Evolutionary conservation across 64 coral and sea anemone species (phyloP).

Genomic region (Actinia tenebrosa): DNA sequence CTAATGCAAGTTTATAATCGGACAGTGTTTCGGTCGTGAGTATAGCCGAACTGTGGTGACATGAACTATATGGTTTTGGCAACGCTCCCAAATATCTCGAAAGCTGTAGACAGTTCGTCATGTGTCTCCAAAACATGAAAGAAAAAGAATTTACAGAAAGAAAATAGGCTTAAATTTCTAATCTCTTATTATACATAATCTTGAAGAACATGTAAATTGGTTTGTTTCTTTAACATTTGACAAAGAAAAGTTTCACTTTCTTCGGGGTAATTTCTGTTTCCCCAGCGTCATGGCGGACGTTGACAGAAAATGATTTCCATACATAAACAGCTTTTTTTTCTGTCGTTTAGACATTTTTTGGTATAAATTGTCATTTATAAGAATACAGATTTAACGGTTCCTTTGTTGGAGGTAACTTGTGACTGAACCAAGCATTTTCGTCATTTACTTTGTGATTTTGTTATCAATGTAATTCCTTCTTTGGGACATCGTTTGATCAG

Average conservation of each 20-base stretch:
- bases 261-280: neutral
- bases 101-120: neutral
- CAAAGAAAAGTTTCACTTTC: neutral
- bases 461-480: neutral
- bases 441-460: neutral
- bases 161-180: neutral
- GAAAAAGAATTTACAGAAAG: neutral
- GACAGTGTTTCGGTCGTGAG: neutral
- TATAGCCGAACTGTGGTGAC: neutral
- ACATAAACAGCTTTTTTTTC: neutral
- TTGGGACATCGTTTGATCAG: neutral
- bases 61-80: neutral
- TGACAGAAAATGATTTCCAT: neutral
- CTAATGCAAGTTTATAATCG: constrained; percentile 6
- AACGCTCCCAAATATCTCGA: neutral
- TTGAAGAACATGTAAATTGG: neutral
- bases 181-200: neutral
- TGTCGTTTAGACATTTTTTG: neutral
- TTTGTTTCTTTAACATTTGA: neutral
- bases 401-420: neutral
- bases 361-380: neutral
- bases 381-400: neutral
- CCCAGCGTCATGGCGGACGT: neutral
- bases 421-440: neutral
- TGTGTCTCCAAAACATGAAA: neutral